Percentiles rank a stretch among this genome's conserved stretches.
Evolutionary conservation across 1,140 invertebrate genomes (phyloP).

Genomic region (Plectrocnemia conspersa): DNA sequence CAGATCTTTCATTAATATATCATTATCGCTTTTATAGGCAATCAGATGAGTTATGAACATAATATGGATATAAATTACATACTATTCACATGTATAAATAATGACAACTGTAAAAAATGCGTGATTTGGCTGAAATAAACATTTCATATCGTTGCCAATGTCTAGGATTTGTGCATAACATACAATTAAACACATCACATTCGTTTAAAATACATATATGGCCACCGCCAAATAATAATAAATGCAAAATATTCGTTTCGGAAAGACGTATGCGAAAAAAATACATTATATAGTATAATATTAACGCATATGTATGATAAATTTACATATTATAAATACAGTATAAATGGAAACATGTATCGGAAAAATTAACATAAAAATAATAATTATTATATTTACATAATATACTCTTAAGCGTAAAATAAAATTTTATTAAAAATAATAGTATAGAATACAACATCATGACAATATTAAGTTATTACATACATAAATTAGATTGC

Average conservation of each 20-base stretch:
- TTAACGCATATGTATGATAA: neutral
- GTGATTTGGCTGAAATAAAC: slow-evolving; percentile 21
- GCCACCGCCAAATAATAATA: neutral
- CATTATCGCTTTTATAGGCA: too few species aligned
- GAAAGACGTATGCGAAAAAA: neutral
- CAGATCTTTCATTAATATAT: too few species aligned
- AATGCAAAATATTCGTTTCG: neutral
- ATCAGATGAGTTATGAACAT: too few species aligned
- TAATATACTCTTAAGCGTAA: slow-evolving; percentile 16
- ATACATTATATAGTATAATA: neutral
- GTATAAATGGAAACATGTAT: too few species aligned
- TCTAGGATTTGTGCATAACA: slow-evolving; percentile 11
- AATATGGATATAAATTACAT: too few species aligned
- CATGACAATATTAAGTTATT: slow-evolving; percentile 17
- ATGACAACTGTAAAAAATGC: too few species aligned
- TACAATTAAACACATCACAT: slow-evolving; percentile 1
- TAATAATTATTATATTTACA: slow-evolving; percentile 32
- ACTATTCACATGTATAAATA: too few species aligned
- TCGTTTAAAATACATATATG: neutral
- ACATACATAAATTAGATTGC: slow-evolving; percentile 25
- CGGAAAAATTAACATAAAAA: slow-evolving; percentile 22
- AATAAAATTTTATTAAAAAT: slow-evolving; percentile 23
- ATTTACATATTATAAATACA: slow-evolving; percentile 21
- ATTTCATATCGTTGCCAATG: slow-evolving; percentile 20
- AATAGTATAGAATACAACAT: slow-evolving; percentile 7